Conservation (phyloP, 2,113 vertebrate species). For the Engraulis encrasicolus region DNA sequence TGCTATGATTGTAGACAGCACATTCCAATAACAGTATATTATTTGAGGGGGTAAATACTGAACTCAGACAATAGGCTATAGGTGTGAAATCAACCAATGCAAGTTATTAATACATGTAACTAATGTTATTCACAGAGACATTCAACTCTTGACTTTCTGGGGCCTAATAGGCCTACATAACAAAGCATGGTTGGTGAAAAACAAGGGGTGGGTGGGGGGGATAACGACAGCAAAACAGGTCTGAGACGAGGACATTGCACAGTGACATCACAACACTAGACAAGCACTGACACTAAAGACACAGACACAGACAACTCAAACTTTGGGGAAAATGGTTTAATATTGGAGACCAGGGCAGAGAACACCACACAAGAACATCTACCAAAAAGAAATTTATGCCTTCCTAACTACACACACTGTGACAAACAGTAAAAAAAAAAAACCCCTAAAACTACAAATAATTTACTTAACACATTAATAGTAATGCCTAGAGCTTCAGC, state of each 20-base stretch:
- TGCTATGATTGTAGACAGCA: too few relatives aligned
- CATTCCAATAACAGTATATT: too few relatives aligned
- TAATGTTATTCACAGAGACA: too few relatives aligned
- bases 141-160: too few relatives aligned
- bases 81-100: too few relatives aligned
- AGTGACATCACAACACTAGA: constrained; percentile 90
- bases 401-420: constrained; percentile 95
- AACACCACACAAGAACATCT: constrained; percentile 99
- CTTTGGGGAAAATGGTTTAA: constrained; percentile 99
- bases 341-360: constrained; percentile 99
- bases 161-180: neutral
- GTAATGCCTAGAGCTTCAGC: constrained; percentile 6
- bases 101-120: too few relatives aligned
- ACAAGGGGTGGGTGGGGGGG: neutral
- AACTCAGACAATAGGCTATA: too few relatives aligned
- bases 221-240: neutral
- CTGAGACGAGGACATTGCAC: constrained; percentile 68
- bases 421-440: constrained; percentile 92
- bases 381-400: constrained; percentile 95
- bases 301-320: constrained; percentile 92
- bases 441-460: constrained; percentile 78
- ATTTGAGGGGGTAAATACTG: too few relatives aligned
- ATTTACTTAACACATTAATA: constrained; percentile 62
- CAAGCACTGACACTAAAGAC: constrained; percentile 88
- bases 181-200: neutral